A percentile compares a stretch with the other conserved stretches of the same genome.
Evolutionary conservation across 2,113 vertebrate species (phyloP).

Genomic region (Megaceryle maxima): DNA sequence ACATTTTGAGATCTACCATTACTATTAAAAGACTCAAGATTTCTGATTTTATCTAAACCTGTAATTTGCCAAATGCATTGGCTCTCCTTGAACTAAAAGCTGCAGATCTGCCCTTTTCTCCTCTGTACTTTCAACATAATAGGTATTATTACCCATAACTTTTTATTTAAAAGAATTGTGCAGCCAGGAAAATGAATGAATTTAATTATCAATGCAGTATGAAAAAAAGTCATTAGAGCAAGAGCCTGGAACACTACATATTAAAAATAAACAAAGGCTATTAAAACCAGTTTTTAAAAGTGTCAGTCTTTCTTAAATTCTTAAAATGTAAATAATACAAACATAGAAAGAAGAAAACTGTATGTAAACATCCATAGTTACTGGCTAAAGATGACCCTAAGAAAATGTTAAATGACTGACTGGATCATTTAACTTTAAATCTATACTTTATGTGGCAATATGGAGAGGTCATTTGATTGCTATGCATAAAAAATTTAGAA

Average conservation of each 20-base stretch:
- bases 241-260: slow-evolving; percentile 78
- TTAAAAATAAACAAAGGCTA: slow-evolving; percentile 85
- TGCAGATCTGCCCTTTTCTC: slow-evolving; percentile 73
- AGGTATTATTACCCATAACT: slow-evolving; percentile 83
- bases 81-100: slow-evolving; percentile 43
- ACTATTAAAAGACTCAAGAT: neutral
- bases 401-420: slow-evolving; percentile 79
- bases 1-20: neutral
- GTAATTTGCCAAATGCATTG: neutral
- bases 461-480: slow-evolving; percentile 77
- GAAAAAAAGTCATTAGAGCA: slow-evolving; percentile 88
- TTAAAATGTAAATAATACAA: slow-evolving; percentile 78
- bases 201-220: slow-evolving; percentile 87
- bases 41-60: slow-evolving; percentile 13
- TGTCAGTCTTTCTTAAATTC: slow-evolving; percentile 68
- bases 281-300: slow-evolving; percentile 78
- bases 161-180: slow-evolving; percentile 83
- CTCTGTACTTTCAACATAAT: slow-evolving; percentile 72
- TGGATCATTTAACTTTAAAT: slow-evolving; percentile 81
- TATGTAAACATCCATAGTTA: slow-evolving; percentile 65
- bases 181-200: slow-evolving; percentile 86
- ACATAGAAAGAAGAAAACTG: slow-evolving; percentile 55
- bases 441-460: slow-evolving; percentile 76
- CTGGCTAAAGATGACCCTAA: slow-evolving; percentile 71
- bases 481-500: slow-evolving; percentile 79